Percentiles rank a stretch among this genome's conserved stretches.
These are phyloP conservation scores for Rhopilema esculentum DNA, from an alignment of 30 jellyfish, hydroid and myxozoan species.

Conservation along the genomic window DNA sequence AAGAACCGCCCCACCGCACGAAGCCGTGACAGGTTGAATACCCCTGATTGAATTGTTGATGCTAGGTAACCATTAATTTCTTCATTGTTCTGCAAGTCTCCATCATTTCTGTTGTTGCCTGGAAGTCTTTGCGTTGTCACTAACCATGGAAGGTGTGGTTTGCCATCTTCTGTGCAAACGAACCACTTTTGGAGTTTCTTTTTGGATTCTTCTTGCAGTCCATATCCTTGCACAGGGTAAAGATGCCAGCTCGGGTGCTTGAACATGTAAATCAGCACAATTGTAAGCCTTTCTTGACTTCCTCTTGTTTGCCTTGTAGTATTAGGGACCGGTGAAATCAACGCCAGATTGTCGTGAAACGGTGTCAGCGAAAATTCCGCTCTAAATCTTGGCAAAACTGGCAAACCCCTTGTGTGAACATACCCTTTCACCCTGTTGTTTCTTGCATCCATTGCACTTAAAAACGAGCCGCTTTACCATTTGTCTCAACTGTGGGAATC, in stretches of 20 bases:
- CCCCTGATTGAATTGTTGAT: slow-evolving; percentile 28
- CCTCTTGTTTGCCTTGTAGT: slow-evolving; percentile 50
- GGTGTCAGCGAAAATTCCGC: slow-evolving; percentile 53
- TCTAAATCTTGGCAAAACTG: slow-evolving; percentile 57
- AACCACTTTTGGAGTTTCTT: slow-evolving; percentile 52
- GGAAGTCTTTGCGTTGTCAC: slow-evolving; percentile 78
- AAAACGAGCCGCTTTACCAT: slow-evolving; percentile 13
- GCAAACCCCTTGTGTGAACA: not conserved
- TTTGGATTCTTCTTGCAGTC: slow-evolving; percentile 47
- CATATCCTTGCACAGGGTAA: slow-evolving; percentile 62
- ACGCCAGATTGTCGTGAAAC: slow-evolving; percentile 71
- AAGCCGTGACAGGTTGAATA: slow-evolving; percentile 70
- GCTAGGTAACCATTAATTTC: slow-evolving; percentile 42
- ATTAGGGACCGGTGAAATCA: slow-evolving; percentile 71
- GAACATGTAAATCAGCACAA: slow-evolving; percentile 81
- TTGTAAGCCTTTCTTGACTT: slow-evolving; percentile 47
- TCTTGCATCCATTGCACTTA: slow-evolving; percentile 49
- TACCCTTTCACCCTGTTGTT: not conserved
- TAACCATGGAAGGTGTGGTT: slow-evolving; percentile 63
- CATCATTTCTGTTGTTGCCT: slow-evolving; percentile 23
- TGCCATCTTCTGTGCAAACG: slow-evolving; percentile 81
- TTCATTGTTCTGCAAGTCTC: slow-evolving; percentile 3
- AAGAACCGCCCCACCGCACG: too few relatives aligned
- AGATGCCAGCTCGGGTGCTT: slow-evolving; percentile 71
- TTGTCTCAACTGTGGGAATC: slow-evolving; percentile 59